Evolutionary conservation across 2,113 vertebrate genomes (phyloP).

Genomic region (Desmodus rotundus): DNA sequence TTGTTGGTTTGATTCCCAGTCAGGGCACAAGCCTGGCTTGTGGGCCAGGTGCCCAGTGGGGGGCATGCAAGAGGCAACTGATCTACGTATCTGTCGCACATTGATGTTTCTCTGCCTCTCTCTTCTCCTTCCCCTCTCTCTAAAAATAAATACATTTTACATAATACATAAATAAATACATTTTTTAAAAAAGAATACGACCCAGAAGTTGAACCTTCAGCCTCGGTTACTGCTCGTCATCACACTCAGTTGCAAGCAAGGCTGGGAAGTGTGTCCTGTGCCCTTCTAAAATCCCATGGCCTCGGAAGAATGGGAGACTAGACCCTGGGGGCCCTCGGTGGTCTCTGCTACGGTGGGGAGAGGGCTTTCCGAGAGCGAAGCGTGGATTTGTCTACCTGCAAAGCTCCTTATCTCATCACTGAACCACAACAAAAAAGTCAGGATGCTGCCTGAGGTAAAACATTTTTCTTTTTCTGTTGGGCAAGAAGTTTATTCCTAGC

Average conservation of each 20-base stretch:
- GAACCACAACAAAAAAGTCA: neutral
- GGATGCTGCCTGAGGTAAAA: neutral
- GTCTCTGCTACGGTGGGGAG: neutral
- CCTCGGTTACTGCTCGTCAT: neutral
- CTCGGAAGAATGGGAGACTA: neutral
- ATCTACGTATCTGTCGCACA: too few relatives aligned
- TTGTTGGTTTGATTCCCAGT: too few relatives aligned
- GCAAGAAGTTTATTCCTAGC: neutral
- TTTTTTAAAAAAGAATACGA: neutral
- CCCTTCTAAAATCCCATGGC: neutral
- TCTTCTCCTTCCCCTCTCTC: too few relatives aligned
- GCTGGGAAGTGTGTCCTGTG: neutral
- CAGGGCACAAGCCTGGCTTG: too few relatives aligned
- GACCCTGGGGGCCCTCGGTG: neutral
- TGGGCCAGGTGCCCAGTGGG: too few relatives aligned
- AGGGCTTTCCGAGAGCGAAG: neutral
- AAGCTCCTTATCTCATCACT: neutral
- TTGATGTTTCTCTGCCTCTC: too few relatives aligned
- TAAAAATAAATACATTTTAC: too few relatives aligned
- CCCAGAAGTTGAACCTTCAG: neutral
- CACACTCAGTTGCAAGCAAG: neutral
- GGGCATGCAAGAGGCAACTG: too few relatives aligned
- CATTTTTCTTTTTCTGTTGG: neutral
- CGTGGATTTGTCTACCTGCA: neutral
- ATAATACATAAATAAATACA: too few relatives aligned